Conservation (phyloP, 1,140 invertebrate species). For the Pollicipes pollicipes region DNA sequence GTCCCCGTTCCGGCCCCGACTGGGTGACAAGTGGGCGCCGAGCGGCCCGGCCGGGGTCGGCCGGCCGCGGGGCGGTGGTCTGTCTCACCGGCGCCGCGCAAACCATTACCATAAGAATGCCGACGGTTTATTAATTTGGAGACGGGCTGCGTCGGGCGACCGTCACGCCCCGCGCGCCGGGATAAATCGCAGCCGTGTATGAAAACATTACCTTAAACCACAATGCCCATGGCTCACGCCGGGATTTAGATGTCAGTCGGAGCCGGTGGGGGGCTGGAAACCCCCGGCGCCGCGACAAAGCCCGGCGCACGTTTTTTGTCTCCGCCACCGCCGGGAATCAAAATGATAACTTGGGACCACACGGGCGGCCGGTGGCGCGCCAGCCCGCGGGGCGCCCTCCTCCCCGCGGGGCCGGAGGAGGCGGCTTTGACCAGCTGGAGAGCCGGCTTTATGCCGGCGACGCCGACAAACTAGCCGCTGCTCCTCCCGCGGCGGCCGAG, state of each 20-base stretch:
- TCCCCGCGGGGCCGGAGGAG: no score
- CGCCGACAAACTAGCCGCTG: background rate
- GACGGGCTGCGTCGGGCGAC: background rate
- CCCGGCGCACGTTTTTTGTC: background rate
- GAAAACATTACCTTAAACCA: background rate
- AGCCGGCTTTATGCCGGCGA: no score
- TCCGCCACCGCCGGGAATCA: background rate
- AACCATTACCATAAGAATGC: background rate
- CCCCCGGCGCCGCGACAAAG: background rate
- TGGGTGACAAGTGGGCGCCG: background rate
- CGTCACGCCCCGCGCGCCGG: background rate
- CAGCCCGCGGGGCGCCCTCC: no score
- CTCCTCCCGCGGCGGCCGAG: background rate
- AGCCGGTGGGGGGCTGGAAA: background rate
- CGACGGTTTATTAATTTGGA: background rate
- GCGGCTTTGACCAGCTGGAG: no score
- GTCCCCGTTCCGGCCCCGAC: background rate
- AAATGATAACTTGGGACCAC: background rate
- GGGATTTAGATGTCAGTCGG: background rate
- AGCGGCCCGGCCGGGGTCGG: background rate
- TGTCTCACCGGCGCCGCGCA: background rate
- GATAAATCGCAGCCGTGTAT: background rate
- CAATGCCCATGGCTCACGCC: background rate
- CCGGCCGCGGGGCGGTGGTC: no score
- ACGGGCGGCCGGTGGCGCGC: background rate